Evolutionary conservation across 1,140 invertebrate genomes (phyloP).

Genomic region (Contarinia nasturtii): DNA sequence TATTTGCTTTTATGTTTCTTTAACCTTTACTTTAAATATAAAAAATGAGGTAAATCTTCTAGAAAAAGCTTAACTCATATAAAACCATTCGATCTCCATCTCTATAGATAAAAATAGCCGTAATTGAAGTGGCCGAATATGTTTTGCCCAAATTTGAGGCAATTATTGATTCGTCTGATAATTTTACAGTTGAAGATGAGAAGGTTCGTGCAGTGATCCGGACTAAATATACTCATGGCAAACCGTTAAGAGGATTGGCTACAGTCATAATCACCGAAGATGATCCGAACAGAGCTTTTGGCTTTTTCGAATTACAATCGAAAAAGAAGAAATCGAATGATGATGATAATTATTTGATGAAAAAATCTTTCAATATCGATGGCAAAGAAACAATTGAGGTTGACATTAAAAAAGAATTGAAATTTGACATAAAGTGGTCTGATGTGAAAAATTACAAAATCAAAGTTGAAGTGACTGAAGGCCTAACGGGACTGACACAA

Average conservation of each 20-base stretch:
- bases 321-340: constrained; percentile 17
- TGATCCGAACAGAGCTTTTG: constrained; percentile 12
- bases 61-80: too few species aligned
- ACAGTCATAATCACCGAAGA: constrained; percentile 37
- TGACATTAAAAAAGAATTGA: constrained; percentile 43
- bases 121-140: constrained; percentile 51
- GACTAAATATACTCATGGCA: constrained; percentile 50
- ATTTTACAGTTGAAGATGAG: constrained; percentile 60
- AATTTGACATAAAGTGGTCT: constrained; percentile 18
- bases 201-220: constrained; percentile 59
- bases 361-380: constrained; percentile 48
- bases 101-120: constrained; percentile 9
- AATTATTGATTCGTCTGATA: constrained; percentile 54
- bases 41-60: too few species aligned
- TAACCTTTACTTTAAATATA: too few species aligned
- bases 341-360: constrained; percentile 26
- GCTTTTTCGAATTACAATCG: too few species aligned
- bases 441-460: constrained; percentile 33
- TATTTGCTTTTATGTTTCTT: too few species aligned
- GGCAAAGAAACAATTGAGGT: constrained; percentile 50
- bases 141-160: constrained; percentile 86
- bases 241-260: constrained; percentile 56
- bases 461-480: constrained; percentile 56
- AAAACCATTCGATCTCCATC: too few species aligned
- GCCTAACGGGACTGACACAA: constrained; percentile 33